Evolutionary conservation across 2,888 invertebrate genomes (phyloP), one percentile per base, ranked within the genome.

Genomic region (Vandiemenella viatica): DNA sequence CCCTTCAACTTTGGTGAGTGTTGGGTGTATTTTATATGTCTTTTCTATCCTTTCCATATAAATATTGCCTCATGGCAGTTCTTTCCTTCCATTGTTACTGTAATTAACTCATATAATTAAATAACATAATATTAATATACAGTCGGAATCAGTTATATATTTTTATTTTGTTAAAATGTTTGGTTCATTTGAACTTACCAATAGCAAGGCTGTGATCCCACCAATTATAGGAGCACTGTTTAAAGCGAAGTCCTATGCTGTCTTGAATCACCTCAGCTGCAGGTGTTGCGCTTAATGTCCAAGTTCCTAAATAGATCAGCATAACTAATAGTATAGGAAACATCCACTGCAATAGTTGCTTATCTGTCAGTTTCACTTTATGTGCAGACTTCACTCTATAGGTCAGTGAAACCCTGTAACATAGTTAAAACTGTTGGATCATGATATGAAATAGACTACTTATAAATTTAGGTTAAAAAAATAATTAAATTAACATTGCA

Each of bases 151-250:
- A n/a, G n/a, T n/a, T n/a, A n/a, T n/a, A n/a, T n/a, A n/a, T n/a
- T n/a, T n/a, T n/a, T n/a, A n/a, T n/a, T n/a, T n/a, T n/a, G n/a
- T n/a, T n/a, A n/a, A n/a, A n/a, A n/a, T n/a, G n/a, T n/a, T n/a
- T n/a, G n/a, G n/a, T n/a, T n/a, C n/a, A n/a, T n/a, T n/a, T n/a
- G n/a, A n/a, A 54, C 60, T 60, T 60, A 79, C 91, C 89, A 62
- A 89, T 87, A 42, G 88, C 87, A 63, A 90, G 73, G 64, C 87
- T 88, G 66, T 91, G 91, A 73, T 89, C 89, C 91, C 92, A 93
- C 87, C 90, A 91, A 61, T 89, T 89, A 66, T 85, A 88, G 23
- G 81, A 77, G 67, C 93, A 93, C 62, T 89, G 87, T 62, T 83
- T 86, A 68, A 91, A 92, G 64, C 84, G 83, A 53, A 91, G 71